Evolutionary conservation across 2,113 vertebrate species (phyloP).

Genomic region (Artemisiospiza belli): DNA sequence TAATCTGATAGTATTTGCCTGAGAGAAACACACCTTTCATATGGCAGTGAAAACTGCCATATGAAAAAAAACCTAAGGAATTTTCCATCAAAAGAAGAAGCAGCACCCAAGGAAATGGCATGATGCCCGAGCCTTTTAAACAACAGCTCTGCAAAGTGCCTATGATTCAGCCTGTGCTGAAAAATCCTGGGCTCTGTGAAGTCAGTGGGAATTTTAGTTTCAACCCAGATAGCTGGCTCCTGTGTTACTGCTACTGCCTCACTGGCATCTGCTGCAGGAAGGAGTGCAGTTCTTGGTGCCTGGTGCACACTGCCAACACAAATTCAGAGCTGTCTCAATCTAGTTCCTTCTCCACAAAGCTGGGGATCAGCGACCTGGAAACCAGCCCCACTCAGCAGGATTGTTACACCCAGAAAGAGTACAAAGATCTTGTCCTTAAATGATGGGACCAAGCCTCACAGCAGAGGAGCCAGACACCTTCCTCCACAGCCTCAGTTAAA

Average conservation of each 20-base stretch:
- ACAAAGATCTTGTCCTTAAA: accelerated
- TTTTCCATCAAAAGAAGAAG: not conserved
- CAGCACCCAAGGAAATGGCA: not conserved
- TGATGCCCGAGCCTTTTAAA: not conserved
- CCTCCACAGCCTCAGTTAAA: not conserved
- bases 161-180: conserved; percentile 35
- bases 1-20: not conserved
- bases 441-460: not conserved
- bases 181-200: not conserved
- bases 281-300: not conserved
- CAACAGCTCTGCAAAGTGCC: not conserved
- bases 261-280: not conserved
- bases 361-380: not conserved
- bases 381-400: not conserved
- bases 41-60: no score
- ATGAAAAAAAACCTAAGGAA: not conserved
- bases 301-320: not conserved
- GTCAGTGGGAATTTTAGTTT: not conserved
- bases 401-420: not conserved
- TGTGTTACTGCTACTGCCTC: not conserved
- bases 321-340: not conserved
- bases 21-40: not conserved
- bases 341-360: not conserved
- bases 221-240: not conserved
- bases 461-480: not conserved